phyloP scores from a whole-genome alignment of 2,113 vertebrate genomes.

The Salvelinus fontinalis region DNA sequence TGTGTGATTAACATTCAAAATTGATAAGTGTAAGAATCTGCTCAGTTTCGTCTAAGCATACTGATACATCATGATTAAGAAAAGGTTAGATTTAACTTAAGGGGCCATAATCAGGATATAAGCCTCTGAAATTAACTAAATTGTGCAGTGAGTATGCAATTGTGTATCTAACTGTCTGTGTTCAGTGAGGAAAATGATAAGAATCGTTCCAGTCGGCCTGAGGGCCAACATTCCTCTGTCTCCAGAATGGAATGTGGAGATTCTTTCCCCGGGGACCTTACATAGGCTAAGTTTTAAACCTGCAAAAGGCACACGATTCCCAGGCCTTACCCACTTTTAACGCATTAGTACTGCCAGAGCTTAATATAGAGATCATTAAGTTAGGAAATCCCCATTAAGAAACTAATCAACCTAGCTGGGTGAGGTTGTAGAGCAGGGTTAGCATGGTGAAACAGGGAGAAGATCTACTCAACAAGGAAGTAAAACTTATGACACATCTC shows the following conservation, averaged over 20 bases:
- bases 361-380: background rate
- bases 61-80: no score
- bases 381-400: background rate
- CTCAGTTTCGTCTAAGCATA: no score
- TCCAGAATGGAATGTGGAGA: slow-evolving; percentile 54
- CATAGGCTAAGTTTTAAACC: no score
- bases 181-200: slow-evolving; percentile 41
- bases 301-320: no score
- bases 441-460: slow-evolving; percentile 37
- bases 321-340: background rate
- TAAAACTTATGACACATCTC: background rate
- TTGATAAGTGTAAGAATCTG: no score
- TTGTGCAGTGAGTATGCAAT: no score
- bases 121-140: no score
- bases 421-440: slow-evolving; percentile 51
- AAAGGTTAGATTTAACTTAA: no score
- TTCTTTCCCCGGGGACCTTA: slow-evolving; percentile 8
- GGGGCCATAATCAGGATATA: no score
- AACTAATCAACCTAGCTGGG: background rate
- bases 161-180: background rate
- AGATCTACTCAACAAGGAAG: background rate
- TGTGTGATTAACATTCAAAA: no score
- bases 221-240: slow-evolving; percentile 38
- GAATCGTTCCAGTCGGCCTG: slow-evolving; percentile 55
- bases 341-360: background rate